Evolutionary conservation across 2,888 invertebrate species (phyloP).

Genomic region (Arrhopalites spinosus): DNA sequence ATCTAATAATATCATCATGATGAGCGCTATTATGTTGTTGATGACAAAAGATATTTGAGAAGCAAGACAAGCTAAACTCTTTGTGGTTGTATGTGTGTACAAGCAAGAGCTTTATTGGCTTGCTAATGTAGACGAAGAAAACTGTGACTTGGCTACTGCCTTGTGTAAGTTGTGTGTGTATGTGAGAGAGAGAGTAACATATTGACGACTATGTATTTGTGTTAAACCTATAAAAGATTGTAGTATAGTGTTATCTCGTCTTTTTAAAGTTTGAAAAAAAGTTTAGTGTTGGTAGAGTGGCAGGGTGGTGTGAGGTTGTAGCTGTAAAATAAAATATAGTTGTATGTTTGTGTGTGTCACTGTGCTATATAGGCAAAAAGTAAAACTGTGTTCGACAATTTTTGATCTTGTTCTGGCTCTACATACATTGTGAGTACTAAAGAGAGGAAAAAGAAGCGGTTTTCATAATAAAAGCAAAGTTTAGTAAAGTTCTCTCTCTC

Average conservation of each 20-base stretch:
- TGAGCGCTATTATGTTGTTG: constrained; percentile 31
- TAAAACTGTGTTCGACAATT: constrained; percentile 15
- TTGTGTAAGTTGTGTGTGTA: background rate
- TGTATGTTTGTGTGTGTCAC: no score
- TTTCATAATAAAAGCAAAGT: constrained; percentile 27
- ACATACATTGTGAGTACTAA: background rate
- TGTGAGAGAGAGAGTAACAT: background rate
- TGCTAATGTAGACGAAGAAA: no score
- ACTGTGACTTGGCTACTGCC: no score
- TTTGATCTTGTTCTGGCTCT: background rate
- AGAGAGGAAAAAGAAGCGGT: constrained; percentile 16
- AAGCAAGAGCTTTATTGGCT: background rate
- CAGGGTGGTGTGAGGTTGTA: no score
- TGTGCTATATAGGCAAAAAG: background rate
- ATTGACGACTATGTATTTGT: no score
- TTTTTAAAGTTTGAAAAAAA: no score
- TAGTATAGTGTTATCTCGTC: background rate
- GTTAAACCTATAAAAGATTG: no score
- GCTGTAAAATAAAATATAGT: no score
- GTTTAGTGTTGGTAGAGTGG: no score
- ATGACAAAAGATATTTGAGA: constrained; percentile 33
- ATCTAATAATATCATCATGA: constrained; percentile 17
- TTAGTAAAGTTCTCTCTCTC: no score
- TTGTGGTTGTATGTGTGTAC: background rate
- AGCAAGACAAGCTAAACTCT: background rate